These are phyloP conservation scores for Glossosoma conforme DNA, from an alignment of 1,140 invertebrate genomes.

Conservation along the genomic window DNA sequence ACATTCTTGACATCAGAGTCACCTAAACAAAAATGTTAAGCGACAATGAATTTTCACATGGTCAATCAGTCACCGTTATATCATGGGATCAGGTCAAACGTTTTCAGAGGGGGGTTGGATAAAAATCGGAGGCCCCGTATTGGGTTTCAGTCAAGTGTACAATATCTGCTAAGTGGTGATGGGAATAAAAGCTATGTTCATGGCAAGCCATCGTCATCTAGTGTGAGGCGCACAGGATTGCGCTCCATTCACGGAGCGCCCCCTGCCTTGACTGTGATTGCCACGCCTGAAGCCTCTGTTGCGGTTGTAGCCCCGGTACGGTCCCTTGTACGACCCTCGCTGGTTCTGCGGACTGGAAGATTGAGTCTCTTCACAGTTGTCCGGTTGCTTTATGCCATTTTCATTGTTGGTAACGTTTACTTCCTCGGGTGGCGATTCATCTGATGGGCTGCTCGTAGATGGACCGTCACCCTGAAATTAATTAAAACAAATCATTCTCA, in stretches of 20 bases:
- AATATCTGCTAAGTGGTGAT: slow-evolving; percentile 33
- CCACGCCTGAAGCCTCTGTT: slow-evolving; percentile 36
- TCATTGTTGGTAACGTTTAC: slow-evolving; percentile 8
- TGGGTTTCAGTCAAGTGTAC: slow-evolving; percentile 24
- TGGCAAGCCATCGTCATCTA: slow-evolving; percentile 31
- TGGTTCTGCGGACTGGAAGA: slow-evolving; percentile 20
- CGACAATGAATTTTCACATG: too few relatives aligned
- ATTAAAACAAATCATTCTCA: too few relatives aligned
- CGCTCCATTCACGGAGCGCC: slow-evolving; percentile 23
- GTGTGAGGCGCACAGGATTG: slow-evolving; percentile 24
- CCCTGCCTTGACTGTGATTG: slow-evolving; percentile 23
- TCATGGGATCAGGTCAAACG: slow-evolving; percentile 4
- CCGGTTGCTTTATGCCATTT: slow-evolving; percentile 5
- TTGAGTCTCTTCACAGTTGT: slow-evolving; percentile 6
- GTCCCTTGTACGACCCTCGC: slow-evolving; percentile 22
- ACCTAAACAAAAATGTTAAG: too few relatives aligned
- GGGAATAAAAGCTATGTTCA: slow-evolving; percentile 9
- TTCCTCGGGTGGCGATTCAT: slow-evolving; percentile 16
- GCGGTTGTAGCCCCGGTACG: slow-evolving; percentile 44
- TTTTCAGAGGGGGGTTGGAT: slow-evolving; percentile 11
- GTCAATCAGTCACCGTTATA: not conserved
- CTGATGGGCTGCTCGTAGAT: slow-evolving; percentile 21
- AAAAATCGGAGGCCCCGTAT: slow-evolving; percentile 17
- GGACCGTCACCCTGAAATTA: too few relatives aligned
- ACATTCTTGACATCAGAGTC: too few relatives aligned